Conservation (phyloP, 2,888 invertebrate species). For the Adelognathus sp. region DNA sequence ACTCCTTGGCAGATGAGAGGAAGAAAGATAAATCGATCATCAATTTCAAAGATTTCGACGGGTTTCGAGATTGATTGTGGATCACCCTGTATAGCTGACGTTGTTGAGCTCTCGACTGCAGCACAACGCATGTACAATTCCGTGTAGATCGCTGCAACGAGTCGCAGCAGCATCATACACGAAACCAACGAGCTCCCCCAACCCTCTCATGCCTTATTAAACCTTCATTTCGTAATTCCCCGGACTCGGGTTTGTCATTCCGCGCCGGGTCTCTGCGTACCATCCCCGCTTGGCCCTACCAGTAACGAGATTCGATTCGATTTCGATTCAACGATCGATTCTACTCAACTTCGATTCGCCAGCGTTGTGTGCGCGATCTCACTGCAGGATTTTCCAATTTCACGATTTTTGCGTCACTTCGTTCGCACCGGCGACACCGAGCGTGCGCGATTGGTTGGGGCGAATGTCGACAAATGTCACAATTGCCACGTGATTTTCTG, state of each 20-base stretch:
- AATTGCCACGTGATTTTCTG: no score
- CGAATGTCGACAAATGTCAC: no score
- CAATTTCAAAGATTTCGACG: conserved; percentile 16
- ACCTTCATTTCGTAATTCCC: conserved; percentile 76
- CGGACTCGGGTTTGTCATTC: conserved; percentile 58
- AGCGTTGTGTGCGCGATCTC: conserved; percentile 42
- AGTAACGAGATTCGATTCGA: conserved; percentile 56
- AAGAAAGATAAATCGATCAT: no score
- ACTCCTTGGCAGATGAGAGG: no score
- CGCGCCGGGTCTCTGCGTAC: conserved; percentile 23
- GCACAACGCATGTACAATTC: conserved; percentile 5
- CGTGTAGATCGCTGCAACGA: conserved; percentile 25
- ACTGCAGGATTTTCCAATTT: conserved; percentile 55
- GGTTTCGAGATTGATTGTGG: no score
- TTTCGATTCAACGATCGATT: conserved; percentile 58
- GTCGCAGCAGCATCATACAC: neutral
- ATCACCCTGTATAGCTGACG: conserved; percentile 15
- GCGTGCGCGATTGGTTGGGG: neutral
- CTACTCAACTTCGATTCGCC: conserved; percentile 28
- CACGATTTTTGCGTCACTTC: conserved; percentile 49
- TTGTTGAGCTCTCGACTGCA: neutral
- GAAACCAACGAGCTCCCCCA: conserved; percentile 40
- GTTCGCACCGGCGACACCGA: conserved; percentile 12
- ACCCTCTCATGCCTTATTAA: conserved; percentile 74
- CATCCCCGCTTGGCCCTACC: neutral